Conservation (phyloP, 2,113 vertebrate species). For the Gavia stellata region DNA sequence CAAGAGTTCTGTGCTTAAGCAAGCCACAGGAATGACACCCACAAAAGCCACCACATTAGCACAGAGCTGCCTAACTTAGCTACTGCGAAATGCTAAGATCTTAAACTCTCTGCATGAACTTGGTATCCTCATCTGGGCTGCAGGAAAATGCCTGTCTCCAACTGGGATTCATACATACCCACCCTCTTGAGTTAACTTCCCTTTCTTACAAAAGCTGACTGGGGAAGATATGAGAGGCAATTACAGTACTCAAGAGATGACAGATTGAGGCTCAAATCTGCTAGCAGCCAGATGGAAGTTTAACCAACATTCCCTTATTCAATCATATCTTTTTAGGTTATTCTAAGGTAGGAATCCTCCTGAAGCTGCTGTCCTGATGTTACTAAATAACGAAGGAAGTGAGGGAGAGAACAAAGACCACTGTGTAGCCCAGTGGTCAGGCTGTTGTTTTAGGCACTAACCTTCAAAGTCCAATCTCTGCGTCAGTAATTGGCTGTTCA, state of each 20-base stretch:
- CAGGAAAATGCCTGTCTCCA: background rate
- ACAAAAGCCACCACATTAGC: conserved; percentile 11
- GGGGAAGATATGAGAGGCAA: background rate
- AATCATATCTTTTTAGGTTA: background rate
- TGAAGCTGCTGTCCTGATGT: background rate
- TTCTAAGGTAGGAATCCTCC: background rate
- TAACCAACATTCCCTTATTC: background rate
- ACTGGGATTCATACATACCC: background rate
- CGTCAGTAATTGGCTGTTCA: background rate
- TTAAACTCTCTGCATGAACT: background rate
- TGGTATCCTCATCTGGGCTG: background rate
- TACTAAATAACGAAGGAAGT: background rate
- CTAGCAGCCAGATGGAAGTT: background rate
- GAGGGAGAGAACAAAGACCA: background rate
- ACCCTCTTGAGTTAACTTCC: background rate
- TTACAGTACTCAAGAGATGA: background rate
- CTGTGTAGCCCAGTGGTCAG: background rate
- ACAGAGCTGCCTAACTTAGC: background rate
- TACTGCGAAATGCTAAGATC: background rate
- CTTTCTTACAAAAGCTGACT: background rate
- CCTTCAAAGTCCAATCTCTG: background rate
- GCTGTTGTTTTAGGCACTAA: background rate
- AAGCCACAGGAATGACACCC: conserved; percentile 27
- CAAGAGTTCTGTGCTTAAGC: conserved; percentile 22
- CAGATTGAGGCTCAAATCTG: background rate